A percentile compares a stretch with the other conserved stretches of the same genome.
Evolutionary conservation across 2,113 vertebrate species (phyloP).

Genomic region (Colius striatus): DNA sequence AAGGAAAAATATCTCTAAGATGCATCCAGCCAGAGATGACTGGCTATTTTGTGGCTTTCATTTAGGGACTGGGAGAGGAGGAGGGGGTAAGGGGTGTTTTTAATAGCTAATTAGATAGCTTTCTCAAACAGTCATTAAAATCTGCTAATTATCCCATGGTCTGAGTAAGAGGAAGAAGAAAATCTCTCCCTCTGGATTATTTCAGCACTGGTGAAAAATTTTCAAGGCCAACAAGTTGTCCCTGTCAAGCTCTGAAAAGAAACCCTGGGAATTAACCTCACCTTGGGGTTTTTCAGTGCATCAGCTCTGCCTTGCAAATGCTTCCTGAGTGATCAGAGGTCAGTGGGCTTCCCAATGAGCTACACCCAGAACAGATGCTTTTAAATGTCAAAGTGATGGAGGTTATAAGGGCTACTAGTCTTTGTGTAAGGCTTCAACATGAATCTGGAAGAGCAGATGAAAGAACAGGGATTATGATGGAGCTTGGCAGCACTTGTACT

Average conservation of each 20-base stretch:
- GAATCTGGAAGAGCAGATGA: not conserved
- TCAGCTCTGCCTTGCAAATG: not conserved
- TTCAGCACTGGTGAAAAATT: not conserved
- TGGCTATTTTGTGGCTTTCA: conserved; percentile 7
- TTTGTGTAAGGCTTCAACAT: accelerated
- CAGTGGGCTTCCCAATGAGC: not conserved
- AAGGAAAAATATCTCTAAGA: conserved; percentile 23
- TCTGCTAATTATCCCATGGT: conserved; percentile 66
- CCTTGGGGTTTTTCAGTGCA: not conserved
- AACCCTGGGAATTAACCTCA: not conserved
- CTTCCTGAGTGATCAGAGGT: not conserved
- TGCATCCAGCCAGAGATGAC: not conserved
- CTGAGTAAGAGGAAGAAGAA: conserved; percentile 7
- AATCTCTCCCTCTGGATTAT: conserved; percentile 48
- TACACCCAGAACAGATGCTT: not conserved
- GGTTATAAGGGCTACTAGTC: not conserved
- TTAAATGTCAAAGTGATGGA: not conserved
- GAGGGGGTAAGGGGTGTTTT: not conserved
- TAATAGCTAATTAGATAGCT: conserved; percentile 63
- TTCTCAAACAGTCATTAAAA: conserved; percentile 69
- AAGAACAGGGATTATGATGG: not conserved
- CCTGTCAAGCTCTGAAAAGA: conserved; percentile 8
- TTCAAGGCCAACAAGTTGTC: conserved; percentile 47
- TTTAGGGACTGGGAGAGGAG: not conserved
- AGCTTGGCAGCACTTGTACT: not conserved